Evolutionary conservation across 2,113 vertebrate genomes (phyloP).

Genomic region (Hippocampus mohnikei): DNA sequence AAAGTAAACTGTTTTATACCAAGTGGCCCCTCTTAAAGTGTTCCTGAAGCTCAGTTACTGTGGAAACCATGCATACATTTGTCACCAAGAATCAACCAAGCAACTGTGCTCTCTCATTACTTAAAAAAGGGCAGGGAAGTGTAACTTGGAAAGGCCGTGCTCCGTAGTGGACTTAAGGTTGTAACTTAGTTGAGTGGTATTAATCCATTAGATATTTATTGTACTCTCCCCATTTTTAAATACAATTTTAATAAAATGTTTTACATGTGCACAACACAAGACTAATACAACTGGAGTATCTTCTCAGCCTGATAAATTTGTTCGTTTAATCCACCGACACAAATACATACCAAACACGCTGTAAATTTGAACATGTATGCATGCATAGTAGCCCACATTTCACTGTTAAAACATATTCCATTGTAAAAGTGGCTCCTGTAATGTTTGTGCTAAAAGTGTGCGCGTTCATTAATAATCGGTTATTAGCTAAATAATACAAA

Average conservation of each 20-base stretch:
- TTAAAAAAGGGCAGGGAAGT: neutral
- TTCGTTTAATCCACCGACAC: neutral
- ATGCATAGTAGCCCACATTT: neutral
- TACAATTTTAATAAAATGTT: neutral
- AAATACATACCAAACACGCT: neutral
- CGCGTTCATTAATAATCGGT: neutral
- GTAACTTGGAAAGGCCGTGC: neutral
- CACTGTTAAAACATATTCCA: neutral
- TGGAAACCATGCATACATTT: slow-evolving; percentile 27
- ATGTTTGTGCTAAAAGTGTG: neutral
- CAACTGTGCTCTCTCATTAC: neutral
- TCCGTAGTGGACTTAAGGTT: neutral
- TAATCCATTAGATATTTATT: neutral
- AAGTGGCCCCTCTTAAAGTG: slow-evolving; percentile 19
- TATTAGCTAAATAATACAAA: neutral
- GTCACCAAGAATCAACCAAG: neutral
- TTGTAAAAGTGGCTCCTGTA: neutral
- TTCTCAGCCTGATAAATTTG: neutral
- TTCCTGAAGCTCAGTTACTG: slow-evolving; percentile 8
- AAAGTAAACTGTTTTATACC: slow-evolving; percentile 18
- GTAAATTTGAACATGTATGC: neutral
- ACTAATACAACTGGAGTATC: neutral
- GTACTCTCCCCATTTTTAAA: neutral
- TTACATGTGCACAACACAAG: neutral
- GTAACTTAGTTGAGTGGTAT: neutral